A percentile compares a stretch with the other conserved stretches of the same genome.
phyloP scores from a whole-genome alignment of 2,797 vertebrate genomes.

The Leptoclinus maculatus region DNA sequence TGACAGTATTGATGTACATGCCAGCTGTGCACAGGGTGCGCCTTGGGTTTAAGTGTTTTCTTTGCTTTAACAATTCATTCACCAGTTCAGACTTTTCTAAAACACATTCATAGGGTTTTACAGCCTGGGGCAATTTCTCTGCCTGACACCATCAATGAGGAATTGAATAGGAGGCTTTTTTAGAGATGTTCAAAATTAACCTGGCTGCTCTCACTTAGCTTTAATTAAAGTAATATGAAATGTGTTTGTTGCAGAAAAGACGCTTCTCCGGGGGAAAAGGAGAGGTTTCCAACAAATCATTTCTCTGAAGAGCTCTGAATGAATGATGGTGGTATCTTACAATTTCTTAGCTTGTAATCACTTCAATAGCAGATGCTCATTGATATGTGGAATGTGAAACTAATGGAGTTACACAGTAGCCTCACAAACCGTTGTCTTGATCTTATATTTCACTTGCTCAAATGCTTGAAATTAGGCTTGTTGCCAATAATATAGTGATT shows the following conservation, averaged over 20 bases:
- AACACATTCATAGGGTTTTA: slow-evolving; percentile 62
- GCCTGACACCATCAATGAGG: slow-evolving; percentile 41
- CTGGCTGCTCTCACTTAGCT: slow-evolving; percentile 37
- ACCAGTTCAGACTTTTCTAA: slow-evolving; percentile 67
- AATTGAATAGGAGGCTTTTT: slow-evolving; percentile 54
- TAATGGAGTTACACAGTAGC: slow-evolving; percentile 2
- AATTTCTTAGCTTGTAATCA: slow-evolving; percentile 18
- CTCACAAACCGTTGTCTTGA: not conserved
- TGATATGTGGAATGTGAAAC: slow-evolving; percentile 31
- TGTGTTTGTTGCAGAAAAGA: slow-evolving; percentile 20
- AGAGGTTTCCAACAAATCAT: slow-evolving; percentile 18
- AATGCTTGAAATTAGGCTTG: slow-evolving; percentile 27
- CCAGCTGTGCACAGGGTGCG: slow-evolving; percentile 31
- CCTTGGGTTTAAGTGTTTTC: slow-evolving; percentile 59
- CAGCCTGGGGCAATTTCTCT: slow-evolving; percentile 54
- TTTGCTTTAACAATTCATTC: slow-evolving; percentile 65
- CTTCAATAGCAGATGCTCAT: slow-evolving; percentile 25
- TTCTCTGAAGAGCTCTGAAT: not conserved
- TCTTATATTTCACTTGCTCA: slow-evolving; percentile 32
- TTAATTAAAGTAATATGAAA: slow-evolving; percentile 31
- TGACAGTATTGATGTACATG: slow-evolving; percentile 20
- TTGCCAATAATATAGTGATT: slow-evolving; percentile 6
- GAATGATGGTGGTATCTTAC: not conserved
- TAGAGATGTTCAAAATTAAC: slow-evolving; percentile 52
- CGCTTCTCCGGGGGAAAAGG: slow-evolving; percentile 19